Conservation (phyloP, 1,140 invertebrate species). For the Drosophila tristis region DNA sequence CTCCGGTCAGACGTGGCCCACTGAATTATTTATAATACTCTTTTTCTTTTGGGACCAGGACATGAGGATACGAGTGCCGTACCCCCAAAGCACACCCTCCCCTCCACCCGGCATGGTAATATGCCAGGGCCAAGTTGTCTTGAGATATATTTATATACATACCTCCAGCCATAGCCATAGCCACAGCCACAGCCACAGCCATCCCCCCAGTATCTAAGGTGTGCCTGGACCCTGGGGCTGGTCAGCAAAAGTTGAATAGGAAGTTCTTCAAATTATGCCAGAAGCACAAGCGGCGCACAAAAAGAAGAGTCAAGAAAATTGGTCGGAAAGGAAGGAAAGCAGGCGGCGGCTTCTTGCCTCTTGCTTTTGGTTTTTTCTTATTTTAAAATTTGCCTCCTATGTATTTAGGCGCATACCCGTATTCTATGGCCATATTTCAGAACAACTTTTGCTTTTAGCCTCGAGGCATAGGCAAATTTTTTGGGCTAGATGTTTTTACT, state of each 20-base stretch:
- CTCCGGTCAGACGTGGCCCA: conserved; percentile 67
- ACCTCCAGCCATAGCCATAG: too few species aligned
- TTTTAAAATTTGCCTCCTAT: conserved; percentile 42
- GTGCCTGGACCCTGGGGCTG: conserved; percentile 37
- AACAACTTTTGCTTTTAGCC: conserved; percentile 31
- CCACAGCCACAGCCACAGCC: too few species aligned
- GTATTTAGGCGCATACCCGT: conserved; percentile 33
- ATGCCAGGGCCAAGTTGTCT: conserved; percentile 50
- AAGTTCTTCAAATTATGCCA: conserved; percentile 56
- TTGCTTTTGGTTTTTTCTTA: conserved; percentile 23
- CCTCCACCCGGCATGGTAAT: conserved; percentile 34
- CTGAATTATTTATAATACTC: conserved; percentile 79
- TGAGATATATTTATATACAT: conserved; percentile 42
- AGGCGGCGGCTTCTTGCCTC: conserved; percentile 5
- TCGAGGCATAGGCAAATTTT: conserved; percentile 27
- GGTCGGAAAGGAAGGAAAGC: conserved; percentile 14
- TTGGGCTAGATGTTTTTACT: conserved; percentile 4
- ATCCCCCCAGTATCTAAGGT: conserved; percentile 19
- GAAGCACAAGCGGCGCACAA: conserved; percentile 14
- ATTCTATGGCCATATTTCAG: conserved; percentile 37
- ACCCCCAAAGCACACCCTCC: too few species aligned
- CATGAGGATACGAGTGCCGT: not conserved
- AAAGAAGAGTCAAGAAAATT: conserved; percentile 41
- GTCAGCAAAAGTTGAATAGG: conserved; percentile 53
- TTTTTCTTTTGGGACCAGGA: conserved; percentile 28